Percentiles rank a stretch among this genome's conserved stretches.
phyloP scores from a whole-genome alignment of 2,113 vertebrate genomes.

The Ceuthmochares aereus region DNA sequence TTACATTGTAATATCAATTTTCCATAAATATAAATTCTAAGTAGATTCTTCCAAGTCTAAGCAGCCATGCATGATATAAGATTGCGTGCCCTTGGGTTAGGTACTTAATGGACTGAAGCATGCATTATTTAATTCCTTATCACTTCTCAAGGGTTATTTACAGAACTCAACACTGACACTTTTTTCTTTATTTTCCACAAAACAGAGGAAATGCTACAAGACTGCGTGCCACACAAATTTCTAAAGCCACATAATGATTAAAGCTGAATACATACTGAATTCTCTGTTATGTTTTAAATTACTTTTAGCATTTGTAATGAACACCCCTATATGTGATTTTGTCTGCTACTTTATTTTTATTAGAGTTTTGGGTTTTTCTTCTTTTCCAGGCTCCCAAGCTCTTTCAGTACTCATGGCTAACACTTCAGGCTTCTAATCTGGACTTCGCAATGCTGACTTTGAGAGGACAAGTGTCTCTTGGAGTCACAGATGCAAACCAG shows the following conservation, averaged over 20 bases:
- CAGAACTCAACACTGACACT: background rate
- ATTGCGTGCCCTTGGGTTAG: background rate
- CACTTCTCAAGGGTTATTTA: background rate
- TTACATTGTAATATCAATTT: background rate
- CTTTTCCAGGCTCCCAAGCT: background rate
- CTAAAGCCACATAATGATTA: background rate
- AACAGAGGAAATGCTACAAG: background rate
- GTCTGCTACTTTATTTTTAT: background rate
- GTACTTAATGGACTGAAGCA: background rate
- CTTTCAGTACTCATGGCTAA: background rate
- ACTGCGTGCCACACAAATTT: background rate
- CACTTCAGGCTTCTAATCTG: background rate
- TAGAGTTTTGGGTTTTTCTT: background rate
- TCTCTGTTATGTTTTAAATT: background rate
- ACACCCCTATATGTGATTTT: background rate
- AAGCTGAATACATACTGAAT: background rate
- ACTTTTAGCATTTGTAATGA: background rate
- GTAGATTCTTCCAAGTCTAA: background rate
- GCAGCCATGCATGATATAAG: background rate
- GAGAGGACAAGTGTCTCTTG: background rate
- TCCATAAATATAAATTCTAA: background rate
- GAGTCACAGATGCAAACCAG: background rate
- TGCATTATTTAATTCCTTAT: constrained; percentile 1
- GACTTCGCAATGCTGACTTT: background rate
- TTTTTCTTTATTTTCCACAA: background rate